Base-by-base conservation (phyloP, 1,140 invertebrate species). In the Spodoptera litura region DNA sequence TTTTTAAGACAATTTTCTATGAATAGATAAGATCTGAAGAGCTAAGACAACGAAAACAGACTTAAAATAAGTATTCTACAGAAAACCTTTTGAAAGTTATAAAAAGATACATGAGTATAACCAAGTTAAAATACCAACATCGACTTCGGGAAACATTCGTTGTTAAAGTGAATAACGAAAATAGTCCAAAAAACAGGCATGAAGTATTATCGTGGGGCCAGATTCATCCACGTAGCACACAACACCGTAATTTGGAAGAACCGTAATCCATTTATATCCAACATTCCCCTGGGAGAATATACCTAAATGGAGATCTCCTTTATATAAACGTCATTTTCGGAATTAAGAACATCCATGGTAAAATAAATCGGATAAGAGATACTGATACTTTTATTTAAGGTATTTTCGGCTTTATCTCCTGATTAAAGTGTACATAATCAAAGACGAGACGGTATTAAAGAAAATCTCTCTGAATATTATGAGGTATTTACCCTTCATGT, bases 211-310 rank as follows among this genome's bases (percentile, higher is more conserved):
- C 61, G 52, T 68, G 52, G 74, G 62, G 74, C 74, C 74, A 66
- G 62, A 76, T 66, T 77, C 52, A 76, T 76, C 74, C 74, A 77
- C 52, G 74, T 38, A 68, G 53, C 74, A 68, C 62, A 77, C 52
- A 77, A 68, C 74, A 68, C 61, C 62, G 61, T 77, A 77, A 77
- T 77, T 77, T 77, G 62, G 61, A 77, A 77, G 74, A 77, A 77
- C 52, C 74, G 38, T 77, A 77, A 77, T 77, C 74, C 74, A 77
- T 77, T 77, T 77, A 75, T 62, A 66, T 77, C 62, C 74, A 35
- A 56, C 74, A 51, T 77, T 77, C 74, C 35, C 74, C 25, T 49
- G 61, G 52, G 74, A 66, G 52, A 66, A 75, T 53, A 75, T 64
- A 75, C 38, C 25, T 77, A 56, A 66, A 77, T 68, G 59, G 31